Base-by-base conservation (phyloP, 2,797 vertebrate species). In the Myripristis murdjan region DNA sequence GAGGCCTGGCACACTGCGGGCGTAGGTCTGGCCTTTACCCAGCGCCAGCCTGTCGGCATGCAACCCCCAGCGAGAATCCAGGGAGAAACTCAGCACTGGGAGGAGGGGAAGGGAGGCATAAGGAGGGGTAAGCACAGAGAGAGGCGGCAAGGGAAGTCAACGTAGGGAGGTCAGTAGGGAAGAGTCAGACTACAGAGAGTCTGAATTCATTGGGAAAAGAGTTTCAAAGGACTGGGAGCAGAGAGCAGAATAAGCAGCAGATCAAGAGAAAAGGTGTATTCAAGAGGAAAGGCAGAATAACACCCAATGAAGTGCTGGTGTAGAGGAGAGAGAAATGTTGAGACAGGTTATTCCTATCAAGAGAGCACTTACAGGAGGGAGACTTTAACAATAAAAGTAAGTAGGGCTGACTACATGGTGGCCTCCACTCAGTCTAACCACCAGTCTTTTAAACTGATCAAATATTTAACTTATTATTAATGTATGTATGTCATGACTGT, bases 21-120 rank as follows among this genome's bases (percentile, higher is more conserved):
- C 98, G 0, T 97, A 97, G 0, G 97, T 96, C 91, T 97, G 97
- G 75, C 98, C 97, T 92, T 95, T 97, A 85, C 97, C 97, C 90
- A 99, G 92, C 3, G 96, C 96, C 91, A 99, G 81, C 41, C 98
- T 93, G 86, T 99, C 98, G 5, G 96, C 94, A 58, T 97, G 96
- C 31, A 97, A 90, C 0, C 97, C 97, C 96, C 97, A 98, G 71
- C 97, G 97, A 70, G 97, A 97, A 79, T 99, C 97, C 76, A 99
- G 90, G 85, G 97, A 96, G 92, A 99, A 99, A 77, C 96, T 97
- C 87, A 99, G 92, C 79, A 99, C 98, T 99, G 88, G 18, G 23
- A 59, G 59, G 66, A 37, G 1, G 20, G 20, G 24, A 22, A 33
- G 41, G 55, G 16, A 33, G 44, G 60, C 4, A 31, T 20, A 73